Conservation (phyloP, 2,888 invertebrate species). For the Pristionchus japonicus region DNA sequence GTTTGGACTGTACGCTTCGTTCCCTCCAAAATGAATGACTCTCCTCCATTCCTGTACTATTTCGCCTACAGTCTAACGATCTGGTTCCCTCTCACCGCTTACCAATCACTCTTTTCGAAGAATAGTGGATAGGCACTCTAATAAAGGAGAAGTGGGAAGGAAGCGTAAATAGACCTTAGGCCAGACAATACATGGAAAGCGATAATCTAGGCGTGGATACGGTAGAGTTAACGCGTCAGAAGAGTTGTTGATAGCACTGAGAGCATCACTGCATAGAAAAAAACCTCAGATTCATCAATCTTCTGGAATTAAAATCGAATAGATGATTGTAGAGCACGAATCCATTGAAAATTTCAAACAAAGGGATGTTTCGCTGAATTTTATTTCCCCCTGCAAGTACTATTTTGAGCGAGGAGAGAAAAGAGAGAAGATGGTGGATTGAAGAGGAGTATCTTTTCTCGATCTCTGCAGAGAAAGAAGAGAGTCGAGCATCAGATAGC, state of each 20-base stretch:
- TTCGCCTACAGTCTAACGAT: not conserved
- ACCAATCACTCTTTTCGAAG: not conserved
- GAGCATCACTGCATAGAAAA: not conserved
- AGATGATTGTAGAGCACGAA: too few species aligned
- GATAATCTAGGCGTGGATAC: not conserved
- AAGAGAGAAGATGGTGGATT: not conserved
- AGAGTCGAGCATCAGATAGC: conserved; percentile 36
- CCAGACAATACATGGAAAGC: not conserved
- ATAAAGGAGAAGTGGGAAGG: not conserved
- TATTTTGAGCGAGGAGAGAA: not conserved
- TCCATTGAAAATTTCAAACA: too few species aligned
- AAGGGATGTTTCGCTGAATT: not conserved
- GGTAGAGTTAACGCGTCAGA: not conserved
- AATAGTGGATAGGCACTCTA: conserved; percentile 12
- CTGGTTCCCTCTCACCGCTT: not conserved
- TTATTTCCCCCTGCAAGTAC: not conserved
- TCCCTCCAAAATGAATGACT: not conserved
- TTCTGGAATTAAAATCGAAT: too few species aligned
- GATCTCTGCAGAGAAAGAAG: conserved; percentile 31
- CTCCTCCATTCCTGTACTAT: not conserved
- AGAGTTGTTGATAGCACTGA: not conserved
- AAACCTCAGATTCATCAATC: too few species aligned
- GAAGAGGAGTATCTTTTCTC: conserved; percentile 1
- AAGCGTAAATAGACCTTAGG: conserved; percentile 19
- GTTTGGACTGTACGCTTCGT: conserved; percentile 32